Percentiles rank a stretch among this genome's conserved stretches.
phyloP scores from a whole-genome alignment of 1,140 invertebrate genomes.

The Lepidotrigona ventralis region DNA sequence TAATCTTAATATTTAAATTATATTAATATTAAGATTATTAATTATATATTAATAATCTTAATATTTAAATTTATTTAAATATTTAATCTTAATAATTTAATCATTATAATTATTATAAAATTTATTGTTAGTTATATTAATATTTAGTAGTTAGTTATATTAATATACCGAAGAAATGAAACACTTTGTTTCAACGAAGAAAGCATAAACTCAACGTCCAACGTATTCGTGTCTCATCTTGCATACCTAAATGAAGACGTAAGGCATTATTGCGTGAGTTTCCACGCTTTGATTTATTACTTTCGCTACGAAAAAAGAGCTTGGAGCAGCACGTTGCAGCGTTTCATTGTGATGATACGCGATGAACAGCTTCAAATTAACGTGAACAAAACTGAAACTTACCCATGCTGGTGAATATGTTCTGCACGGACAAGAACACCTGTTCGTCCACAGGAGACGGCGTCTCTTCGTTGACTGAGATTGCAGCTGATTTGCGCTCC shows the following conservation, averaged over 20 bases:
- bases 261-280: conserved; percentile 11
- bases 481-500: conserved; percentile 33
- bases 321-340: background rate
- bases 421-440: conserved; percentile 29
- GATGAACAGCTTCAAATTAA: background rate
- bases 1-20: too few relatives aligned
- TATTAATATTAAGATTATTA: too few relatives aligned
- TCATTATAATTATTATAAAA: background rate
- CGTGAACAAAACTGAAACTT: conserved; percentile 41
- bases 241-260: conserved; percentile 44
- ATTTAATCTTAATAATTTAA: background rate
- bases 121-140: background rate
- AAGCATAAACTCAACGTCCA: background rate
- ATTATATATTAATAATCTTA: too few relatives aligned
- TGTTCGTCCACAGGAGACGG: conserved; percentile 62
- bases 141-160: background rate
- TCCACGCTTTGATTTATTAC: background rate
- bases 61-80: too few relatives aligned
- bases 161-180: background rate
- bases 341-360: too few relatives aligned
- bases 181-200: conserved; percentile 13
- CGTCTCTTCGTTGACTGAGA: conserved; percentile 65
- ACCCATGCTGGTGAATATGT: conserved; percentile 61
- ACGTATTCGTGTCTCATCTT: conserved; percentile 25
- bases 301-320: background rate